These are phyloP conservation scores for Trichopria drosophilae DNA, from an alignment of 2,888 invertebrate genomes.

Conservation along the genomic window DNA sequence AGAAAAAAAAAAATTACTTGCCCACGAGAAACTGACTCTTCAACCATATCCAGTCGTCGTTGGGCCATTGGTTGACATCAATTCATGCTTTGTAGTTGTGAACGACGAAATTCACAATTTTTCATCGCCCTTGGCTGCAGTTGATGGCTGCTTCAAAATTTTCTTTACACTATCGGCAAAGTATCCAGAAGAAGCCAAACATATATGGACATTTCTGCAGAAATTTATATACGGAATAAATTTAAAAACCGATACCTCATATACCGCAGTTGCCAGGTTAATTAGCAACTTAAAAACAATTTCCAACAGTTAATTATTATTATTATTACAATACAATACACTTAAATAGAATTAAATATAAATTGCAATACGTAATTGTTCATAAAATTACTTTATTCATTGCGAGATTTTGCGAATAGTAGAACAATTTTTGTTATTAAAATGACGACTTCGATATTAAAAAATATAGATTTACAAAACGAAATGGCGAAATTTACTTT, in stretches of 20 bases:
- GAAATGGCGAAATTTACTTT: constrained; percentile 13
- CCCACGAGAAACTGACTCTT: constrained; percentile 9
- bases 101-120: constrained; percentile 4
- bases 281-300: constrained; percentile 4
- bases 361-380: no score
- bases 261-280: constrained; percentile 8
- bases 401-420: no score
- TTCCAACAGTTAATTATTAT: neutral
- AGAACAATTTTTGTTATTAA: no score
- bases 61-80: constrained; percentile 9
- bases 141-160: constrained; percentile 2
- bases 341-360: no score
- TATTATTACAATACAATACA: no score
- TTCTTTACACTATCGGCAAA: constrained; percentile 8
- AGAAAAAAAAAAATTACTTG: constrained; percentile 10
- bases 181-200: constrained; percentile 2
- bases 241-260: neutral
- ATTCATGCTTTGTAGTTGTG: constrained; percentile 9
- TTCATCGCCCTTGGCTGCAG: constrained; percentile 9
- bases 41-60: constrained; percentile 15
- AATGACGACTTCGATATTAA: neutral
- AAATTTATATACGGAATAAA: constrained; percentile 8
- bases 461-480: constrained; percentile 2
- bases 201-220: constrained; percentile 15
- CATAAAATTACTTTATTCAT: no score